Percentiles rank a stretch among this genome's conserved stretches.
Evolutionary conservation across 1,140 invertebrate genomes (phyloP).

Genomic region (Vanessa atalanta): DNA sequence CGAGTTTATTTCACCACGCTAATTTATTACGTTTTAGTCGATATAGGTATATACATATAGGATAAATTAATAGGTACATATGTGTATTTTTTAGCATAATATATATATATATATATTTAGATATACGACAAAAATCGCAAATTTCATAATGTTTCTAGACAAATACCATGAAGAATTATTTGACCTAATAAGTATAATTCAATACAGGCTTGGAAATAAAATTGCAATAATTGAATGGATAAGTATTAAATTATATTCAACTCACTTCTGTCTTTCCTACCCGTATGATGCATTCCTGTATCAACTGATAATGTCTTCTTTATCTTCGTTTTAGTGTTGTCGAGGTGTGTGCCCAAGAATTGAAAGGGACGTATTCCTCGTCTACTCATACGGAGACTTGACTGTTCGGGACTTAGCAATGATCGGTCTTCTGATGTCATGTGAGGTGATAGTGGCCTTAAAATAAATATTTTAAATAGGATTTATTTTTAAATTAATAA

Average conservation of each 20-base stretch:
- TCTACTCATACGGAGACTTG: constrained; percentile 56
- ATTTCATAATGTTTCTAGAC: too few relatives aligned
- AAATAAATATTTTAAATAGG: constrained; percentile 6
- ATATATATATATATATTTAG: too few relatives aligned
- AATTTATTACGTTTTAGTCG: too few relatives aligned
- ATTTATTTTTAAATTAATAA: not conserved
- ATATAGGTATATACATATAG: too few relatives aligned
- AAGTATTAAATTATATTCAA: not conserved
- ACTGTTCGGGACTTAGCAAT: constrained; percentile 68
- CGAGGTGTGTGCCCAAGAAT: constrained; percentile 74
- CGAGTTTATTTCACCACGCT: too few relatives aligned
- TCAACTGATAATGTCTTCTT: constrained; percentile 80
- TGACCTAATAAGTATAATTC: too few relatives aligned
- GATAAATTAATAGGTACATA: too few relatives aligned
- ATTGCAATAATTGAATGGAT: not conserved
- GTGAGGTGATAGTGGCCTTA: constrained; percentile 75
- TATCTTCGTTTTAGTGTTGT: constrained; percentile 72
- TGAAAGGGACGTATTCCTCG: constrained; percentile 67
- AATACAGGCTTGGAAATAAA: too few relatives aligned
- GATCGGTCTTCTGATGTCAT: constrained; percentile 70
- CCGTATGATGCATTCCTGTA: constrained; percentile 79
- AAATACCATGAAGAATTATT: too few relatives aligned
- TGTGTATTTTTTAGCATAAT: too few relatives aligned
- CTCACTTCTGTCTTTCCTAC: constrained; percentile 64
- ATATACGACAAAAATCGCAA: too few relatives aligned